These are phyloP conservation scores for Oasisia sp. DNA, from an alignment of 2,888 invertebrate species.

Conservation along the genomic window DNA sequence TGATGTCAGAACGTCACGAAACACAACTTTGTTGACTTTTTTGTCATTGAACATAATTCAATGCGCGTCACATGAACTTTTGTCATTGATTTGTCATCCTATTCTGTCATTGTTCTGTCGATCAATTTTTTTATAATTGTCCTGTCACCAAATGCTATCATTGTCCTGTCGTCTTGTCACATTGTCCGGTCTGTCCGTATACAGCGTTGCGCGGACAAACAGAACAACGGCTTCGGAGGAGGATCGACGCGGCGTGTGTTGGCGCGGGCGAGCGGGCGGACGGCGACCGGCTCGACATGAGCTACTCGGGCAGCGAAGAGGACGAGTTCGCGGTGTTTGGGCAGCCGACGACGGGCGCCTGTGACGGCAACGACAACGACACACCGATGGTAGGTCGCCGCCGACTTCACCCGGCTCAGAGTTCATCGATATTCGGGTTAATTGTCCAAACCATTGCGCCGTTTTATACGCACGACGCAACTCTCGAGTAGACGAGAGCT, in stretches of 20 bases:
- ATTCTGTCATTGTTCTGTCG: neutral
- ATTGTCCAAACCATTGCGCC: neutral
- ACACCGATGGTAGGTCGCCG: neutral
- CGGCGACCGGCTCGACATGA: neutral
- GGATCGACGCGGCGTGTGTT: neutral
- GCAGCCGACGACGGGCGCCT: neutral
- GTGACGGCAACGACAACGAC: neutral
- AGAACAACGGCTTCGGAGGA: slow-evolving; percentile 17
- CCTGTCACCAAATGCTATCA: neutral
- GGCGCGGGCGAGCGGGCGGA: neutral
- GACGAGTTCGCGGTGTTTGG: neutral
- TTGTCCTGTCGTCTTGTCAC: neutral
- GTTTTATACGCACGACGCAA: too few species aligned
- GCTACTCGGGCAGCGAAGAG: neutral
- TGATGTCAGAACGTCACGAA: neutral
- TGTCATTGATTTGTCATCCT: neutral
- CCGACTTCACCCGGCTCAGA: neutral
- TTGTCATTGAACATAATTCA: neutral
- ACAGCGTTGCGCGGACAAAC: neutral
- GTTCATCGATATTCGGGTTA: neutral
- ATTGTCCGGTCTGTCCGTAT: neutral
- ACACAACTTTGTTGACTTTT: neutral
- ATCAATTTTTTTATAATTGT: neutral
- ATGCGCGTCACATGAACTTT: neutral
- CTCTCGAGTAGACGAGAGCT: too few species aligned